These are phyloP conservation scores for Rhynchotus rufescens DNA, from an alignment of 2,797 vertebrate species.

Conservation along the genomic window DNA sequence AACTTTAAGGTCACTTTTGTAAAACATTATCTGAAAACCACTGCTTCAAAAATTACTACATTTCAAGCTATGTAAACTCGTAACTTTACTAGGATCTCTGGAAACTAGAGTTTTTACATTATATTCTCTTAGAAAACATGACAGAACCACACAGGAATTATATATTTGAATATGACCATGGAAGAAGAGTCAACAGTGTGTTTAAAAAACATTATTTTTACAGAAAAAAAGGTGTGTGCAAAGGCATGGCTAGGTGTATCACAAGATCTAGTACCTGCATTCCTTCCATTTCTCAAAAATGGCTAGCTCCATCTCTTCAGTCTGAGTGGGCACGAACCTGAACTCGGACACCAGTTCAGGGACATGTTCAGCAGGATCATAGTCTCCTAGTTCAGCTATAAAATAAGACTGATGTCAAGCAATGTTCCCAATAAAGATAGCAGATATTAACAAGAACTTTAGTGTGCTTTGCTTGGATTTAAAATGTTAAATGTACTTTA, in stretches of 20 bases:
- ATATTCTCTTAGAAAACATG: neutral
- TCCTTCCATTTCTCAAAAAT: conserved; percentile 95
- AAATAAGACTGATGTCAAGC: conserved; percentile 12
- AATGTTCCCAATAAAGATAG: neutral
- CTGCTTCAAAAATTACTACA: neutral
- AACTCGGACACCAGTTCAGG: conserved; percentile 96
- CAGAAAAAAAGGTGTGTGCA: neutral
- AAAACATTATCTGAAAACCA: neutral
- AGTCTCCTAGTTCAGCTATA: conserved; percentile 95
- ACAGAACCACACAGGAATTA: neutral
- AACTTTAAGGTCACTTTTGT: neutral
- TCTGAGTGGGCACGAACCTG: conserved; percentile 92
- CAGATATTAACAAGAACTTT: neutral
- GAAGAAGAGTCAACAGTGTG: neutral
- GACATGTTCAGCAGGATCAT: conserved; percentile 90
- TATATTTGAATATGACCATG: neutral
- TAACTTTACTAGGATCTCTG: neutral
- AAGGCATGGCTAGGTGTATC: neutral
- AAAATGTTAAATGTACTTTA: neutral
- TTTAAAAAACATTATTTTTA: neutral
- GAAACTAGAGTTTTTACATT: neutral
- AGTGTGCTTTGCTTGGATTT: neutral
- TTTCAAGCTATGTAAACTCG: neutral
- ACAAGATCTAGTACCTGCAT: conserved; percentile 86
- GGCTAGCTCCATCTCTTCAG: conserved; percentile 91